phyloP scores from a whole-genome alignment of 2,113 vertebrate species.

The Scartelaos histophorus region DNA sequence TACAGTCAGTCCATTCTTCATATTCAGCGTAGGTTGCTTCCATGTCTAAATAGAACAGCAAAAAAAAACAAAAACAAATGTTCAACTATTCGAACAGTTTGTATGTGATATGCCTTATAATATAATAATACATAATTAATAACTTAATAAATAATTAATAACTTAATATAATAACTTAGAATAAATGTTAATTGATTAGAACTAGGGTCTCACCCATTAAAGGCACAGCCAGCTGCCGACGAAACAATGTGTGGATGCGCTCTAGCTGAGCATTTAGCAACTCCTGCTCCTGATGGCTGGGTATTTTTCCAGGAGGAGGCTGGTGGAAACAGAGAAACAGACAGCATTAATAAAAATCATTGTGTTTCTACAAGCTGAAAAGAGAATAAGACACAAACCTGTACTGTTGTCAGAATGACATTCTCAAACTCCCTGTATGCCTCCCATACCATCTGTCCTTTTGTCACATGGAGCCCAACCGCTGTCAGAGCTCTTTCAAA shows the following conservation, averaged over 20 bases:
- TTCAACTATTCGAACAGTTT: neutral
- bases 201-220: slow-evolving; percentile 84
- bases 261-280: slow-evolving; percentile 85
- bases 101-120: neutral
- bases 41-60: slow-evolving; percentile 82
- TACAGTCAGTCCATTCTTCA: slow-evolving; percentile 88
- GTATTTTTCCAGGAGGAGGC: slow-evolving; percentile 86
- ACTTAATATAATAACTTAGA: too few species aligned
- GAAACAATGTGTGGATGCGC: slow-evolving; percentile 89
- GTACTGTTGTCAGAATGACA: slow-evolving; percentile 87
- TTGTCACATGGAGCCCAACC: slow-evolving; percentile 91
- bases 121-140: too few species aligned
- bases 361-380: neutral
- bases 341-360: slow-evolving; percentile 46
- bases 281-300: slow-evolving; percentile 86
- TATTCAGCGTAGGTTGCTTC: slow-evolving; percentile 90
- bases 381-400: slow-evolving; percentile 77
- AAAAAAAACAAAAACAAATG: neutral
- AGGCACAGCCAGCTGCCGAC: slow-evolving; percentile 90
- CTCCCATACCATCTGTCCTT: slow-evolving; percentile 91
- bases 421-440: slow-evolving; percentile 96
- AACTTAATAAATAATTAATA: too few species aligned
- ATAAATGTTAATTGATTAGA: slow-evolving; percentile 8
- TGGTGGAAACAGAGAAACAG: slow-evolving; percentile 64
- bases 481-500: slow-evolving; percentile 91